These are phyloP conservation scores for Thecocarcelia acutangulata DNA, from an alignment of 2,888 invertebrate species.

Conservation along the genomic window DNA sequence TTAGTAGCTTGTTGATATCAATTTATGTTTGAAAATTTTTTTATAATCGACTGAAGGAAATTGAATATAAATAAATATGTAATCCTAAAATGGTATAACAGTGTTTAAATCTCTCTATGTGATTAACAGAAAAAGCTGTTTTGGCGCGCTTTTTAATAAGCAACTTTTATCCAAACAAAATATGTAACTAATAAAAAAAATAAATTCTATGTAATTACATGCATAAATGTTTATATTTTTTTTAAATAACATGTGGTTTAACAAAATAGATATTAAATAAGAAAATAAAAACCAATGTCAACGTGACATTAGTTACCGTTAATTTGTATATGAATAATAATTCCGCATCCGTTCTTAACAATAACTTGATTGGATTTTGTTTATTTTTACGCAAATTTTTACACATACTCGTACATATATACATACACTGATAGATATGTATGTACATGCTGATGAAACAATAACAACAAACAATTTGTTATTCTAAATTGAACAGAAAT, in stretches of 20 bases:
- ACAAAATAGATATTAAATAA: constrained; percentile 11
- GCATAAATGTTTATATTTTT: constrained; percentile 24
- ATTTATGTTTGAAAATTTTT: constrained; percentile 25
- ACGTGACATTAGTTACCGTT: constrained; percentile 63
- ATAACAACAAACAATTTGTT: constrained; percentile 17
- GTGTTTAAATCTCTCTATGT: neutral
- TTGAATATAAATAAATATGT: constrained; percentile 16
- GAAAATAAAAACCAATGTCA: constrained; percentile 4
- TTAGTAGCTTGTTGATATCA: constrained; percentile 29
- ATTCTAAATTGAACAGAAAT: constrained; percentile 26
- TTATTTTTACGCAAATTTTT: constrained; percentile 33
- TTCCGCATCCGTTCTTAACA: constrained; percentile 67
- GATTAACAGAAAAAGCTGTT: no score
- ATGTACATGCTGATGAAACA: neutral
- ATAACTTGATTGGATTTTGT: neutral
- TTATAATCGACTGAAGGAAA: constrained; percentile 41
- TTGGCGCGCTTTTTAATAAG: constrained; percentile 17
- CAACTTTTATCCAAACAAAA: constrained; percentile 15
- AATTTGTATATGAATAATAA: constrained; percentile 29
- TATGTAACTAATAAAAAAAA: neutral
- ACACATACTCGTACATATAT: no score
- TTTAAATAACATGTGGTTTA: constrained; percentile 31
- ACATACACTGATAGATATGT: no score
- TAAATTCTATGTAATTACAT: constrained; percentile 40
- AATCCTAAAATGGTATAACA: constrained; percentile 40